Percentiles rank a stretch among this genome's conserved stretches.
Evolutionary conservation across 2,888 invertebrate genomes (phyloP).

Genomic region (Synergus laeviventris): DNA sequence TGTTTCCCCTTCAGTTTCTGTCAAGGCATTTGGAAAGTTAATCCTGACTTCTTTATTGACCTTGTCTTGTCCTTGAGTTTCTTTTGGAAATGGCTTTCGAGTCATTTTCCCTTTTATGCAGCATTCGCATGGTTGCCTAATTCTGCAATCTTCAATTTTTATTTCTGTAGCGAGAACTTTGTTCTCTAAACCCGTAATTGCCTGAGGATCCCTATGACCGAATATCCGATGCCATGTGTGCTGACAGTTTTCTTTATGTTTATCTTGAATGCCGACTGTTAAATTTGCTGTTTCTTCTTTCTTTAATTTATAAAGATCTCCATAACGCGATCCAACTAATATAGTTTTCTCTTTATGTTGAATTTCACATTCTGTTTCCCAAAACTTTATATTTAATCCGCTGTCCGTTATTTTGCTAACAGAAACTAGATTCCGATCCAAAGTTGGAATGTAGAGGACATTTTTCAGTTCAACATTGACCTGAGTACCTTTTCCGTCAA

Average conservation of each 20-base stretch:
- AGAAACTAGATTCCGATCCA: slow-evolving; percentile 53
- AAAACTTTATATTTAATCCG: slow-evolving; percentile 48
- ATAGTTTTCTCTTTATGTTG: background rate
- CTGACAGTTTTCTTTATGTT: slow-evolving; percentile 49
- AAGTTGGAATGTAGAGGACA: slow-evolving; percentile 52
- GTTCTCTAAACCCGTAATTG: slow-evolving; percentile 46
- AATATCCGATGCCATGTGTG: slow-evolving; percentile 57
- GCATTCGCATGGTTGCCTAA: slow-evolving; percentile 51
- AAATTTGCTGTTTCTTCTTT: background rate
- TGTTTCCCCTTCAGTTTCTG: background rate
- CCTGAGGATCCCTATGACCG: slow-evolving; percentile 52
- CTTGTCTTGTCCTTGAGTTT: background rate
- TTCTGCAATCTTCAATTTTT: slow-evolving; percentile 53
- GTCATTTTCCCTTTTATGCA: slow-evolving; percentile 59
- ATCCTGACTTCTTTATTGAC: background rate
- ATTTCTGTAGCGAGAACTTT: slow-evolving; percentile 51
- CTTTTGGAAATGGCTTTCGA: slow-evolving; percentile 53
- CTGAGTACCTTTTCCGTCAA: slow-evolving; percentile 20
- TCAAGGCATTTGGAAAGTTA: background rate
- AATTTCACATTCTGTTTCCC: background rate
- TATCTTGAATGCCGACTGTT: background rate
- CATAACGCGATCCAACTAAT: background rate
- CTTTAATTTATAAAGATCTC: background rate
- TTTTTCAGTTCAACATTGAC: slow-evolving; percentile 48
- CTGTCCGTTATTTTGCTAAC: slow-evolving; percentile 49